These are phyloP conservation scores for Oxytorus armatus DNA, from an alignment of 2,888 invertebrate species.

Conservation along the genomic window DNA sequence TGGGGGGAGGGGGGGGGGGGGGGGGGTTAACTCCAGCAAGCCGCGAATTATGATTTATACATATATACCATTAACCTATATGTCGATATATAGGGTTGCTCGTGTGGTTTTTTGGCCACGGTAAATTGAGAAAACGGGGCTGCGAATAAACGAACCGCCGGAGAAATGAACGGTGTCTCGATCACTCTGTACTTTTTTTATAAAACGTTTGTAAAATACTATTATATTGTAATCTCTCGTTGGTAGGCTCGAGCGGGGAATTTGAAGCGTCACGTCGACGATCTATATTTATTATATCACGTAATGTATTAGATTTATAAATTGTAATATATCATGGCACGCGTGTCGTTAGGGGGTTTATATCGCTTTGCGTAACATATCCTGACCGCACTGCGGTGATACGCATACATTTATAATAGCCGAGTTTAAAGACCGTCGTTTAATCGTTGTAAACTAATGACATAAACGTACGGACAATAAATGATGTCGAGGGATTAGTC, in stretches of 20 bases:
- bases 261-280: conserved; percentile 21
- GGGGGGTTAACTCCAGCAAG: conserved; percentile 27
- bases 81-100: conserved; percentile 36
- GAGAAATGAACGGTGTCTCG: not conserved
- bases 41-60: conserved; percentile 64
- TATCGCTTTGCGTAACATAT: conserved; percentile 41
- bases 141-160: not conserved
- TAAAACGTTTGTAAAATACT: conserved; percentile 28
- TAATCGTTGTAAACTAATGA: conserved; percentile 32
- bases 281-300: not conserved
- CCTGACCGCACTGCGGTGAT: conserved; percentile 29
- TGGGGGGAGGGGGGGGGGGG: not conserved
- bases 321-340: conserved; percentile 26
- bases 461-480: conserved; percentile 8
- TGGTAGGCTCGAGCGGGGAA: conserved; percentile 9
- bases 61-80: conserved; percentile 44
- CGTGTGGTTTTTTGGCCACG: conserved; percentile 1
- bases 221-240: conserved; percentile 34
- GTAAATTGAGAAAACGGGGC: not conserved
- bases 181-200: conserved; percentile 35
- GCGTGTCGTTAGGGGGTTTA: conserved; percentile 23
- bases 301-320: conserved; percentile 5
- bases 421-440: conserved; percentile 30
- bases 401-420: conserved; percentile 30
- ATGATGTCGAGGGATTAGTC: conserved; percentile 8